Evolutionary conservation across 1,140 invertebrate species (phyloP).

Genomic region (Adelges cooleyi): DNA sequence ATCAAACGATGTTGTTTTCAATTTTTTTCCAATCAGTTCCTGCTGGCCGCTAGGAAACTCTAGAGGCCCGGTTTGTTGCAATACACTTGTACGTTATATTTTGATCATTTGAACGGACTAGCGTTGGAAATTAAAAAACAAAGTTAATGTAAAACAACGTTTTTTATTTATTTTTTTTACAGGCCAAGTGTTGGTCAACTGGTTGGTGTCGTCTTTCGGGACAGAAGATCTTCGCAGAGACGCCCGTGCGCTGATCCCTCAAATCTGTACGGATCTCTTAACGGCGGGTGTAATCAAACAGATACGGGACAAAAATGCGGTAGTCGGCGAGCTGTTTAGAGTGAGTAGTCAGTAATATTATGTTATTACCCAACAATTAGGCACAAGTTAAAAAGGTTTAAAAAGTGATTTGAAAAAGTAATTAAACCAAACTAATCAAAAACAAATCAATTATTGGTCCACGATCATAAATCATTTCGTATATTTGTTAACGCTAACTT

Average conservation of each 20-base stretch:
- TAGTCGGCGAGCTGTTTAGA: slow-evolving; percentile 55
- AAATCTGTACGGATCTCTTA: slow-evolving; percentile 81
- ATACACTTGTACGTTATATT: neutral
- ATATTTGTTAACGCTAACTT: too few relatives aligned
- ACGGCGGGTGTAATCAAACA: slow-evolving; percentile 71
- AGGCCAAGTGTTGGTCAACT: slow-evolving; percentile 85
- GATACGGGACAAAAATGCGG: slow-evolving; percentile 55
- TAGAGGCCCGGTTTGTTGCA: neutral
- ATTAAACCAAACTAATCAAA: too few relatives aligned
- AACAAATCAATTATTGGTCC: too few relatives aligned
- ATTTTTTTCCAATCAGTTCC: neutral
- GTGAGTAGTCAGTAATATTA: too few relatives aligned
- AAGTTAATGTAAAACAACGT: too few relatives aligned
- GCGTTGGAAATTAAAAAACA: too few relatives aligned
- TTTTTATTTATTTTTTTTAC: slow-evolving; percentile 30
- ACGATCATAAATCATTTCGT: too few relatives aligned
- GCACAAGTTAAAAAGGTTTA: neutral
- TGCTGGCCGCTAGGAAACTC: neutral
- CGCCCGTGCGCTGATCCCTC: slow-evolving; percentile 43
- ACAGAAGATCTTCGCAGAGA: slow-evolving; percentile 53
- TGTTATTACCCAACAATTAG: neutral
- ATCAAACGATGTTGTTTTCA: neutral
- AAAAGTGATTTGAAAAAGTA: too few relatives aligned
- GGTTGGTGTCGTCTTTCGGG: slow-evolving; percentile 67
- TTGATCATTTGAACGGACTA: too few relatives aligned